Base-by-base conservation (phyloP, 2,888 invertebrate species). In the Coelinius sp. region DNA sequence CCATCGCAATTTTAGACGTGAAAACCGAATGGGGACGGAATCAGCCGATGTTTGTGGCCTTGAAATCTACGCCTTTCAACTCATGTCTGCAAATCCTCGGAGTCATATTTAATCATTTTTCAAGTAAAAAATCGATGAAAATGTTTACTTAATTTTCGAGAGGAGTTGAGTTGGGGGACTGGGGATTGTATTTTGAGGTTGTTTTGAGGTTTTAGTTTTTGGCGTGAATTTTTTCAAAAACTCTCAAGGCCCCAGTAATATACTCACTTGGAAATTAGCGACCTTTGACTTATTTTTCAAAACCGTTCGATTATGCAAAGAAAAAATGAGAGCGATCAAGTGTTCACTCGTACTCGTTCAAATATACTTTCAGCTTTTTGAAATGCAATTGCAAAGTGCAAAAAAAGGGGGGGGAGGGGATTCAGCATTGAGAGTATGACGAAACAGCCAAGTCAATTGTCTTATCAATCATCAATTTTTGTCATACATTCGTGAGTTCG, bases 21-120 rank as follows among this genome's bases (percentile, higher is more conserved):
- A 83, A 84, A 76, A 69, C 74, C 84, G 84, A 84, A 76, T 71
- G 68, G 69, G 77, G 80, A 75, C 84, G 85, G 82, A 85, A 83
- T 85, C 79, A 75, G 77, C 84, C 85, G 85, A 85, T 79, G 14
- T 14, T 12, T 41, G 7, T 44, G 24, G 24, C 59, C 59, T 59
- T 59, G 59, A 59, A 59, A 59, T 59, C 20, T 59, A 59, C 59
- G 59, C 35, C 27, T 31, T 59, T 25, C 53, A 53, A 53, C 25
- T 59, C 31, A 35, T 59, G 59, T 35, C 59, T 31, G 59, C 35
- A 20, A 20, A 59, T 59, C 20, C 35, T 35, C 31, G 35, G 12
- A 41, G 41, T 41, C n/a, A n/a, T n/a, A 41, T 5, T 4, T 2
- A 41, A 10, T n/a, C n/a, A n/a, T n/a, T n/a, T n/a, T n/a, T n/a